Evolutionary conservation across 2,797 vertebrate species (phyloP).

Genomic region (Lepus oiostolus): DNA sequence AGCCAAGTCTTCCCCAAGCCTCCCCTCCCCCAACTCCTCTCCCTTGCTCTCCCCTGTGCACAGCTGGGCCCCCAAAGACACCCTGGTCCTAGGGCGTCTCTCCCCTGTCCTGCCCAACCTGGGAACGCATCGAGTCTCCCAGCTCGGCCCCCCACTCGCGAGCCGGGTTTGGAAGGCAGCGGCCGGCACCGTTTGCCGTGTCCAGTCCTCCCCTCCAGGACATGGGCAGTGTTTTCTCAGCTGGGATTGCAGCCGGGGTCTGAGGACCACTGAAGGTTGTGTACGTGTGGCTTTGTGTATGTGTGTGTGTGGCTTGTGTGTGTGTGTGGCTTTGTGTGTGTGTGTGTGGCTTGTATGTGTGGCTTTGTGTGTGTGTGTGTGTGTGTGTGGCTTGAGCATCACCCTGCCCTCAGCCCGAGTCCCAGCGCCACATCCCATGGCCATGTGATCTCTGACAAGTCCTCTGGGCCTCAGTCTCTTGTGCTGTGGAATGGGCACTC

Average conservation of each 20-base stretch:
- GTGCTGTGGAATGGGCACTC: neutral
- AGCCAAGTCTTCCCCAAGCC: neutral
- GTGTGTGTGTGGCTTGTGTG: no score
- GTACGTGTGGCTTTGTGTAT: neutral
- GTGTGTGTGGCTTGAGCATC: neutral
- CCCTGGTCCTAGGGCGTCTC: neutral
- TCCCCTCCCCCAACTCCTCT: neutral
- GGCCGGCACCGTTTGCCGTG: neutral
- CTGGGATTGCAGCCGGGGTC: neutral
- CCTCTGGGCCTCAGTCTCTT: neutral
- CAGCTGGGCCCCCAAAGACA: no score
- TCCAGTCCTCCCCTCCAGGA: neutral
- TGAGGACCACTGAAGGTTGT: neutral
- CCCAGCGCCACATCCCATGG: neutral
- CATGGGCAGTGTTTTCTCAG: neutral
- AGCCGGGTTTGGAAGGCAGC: neutral
- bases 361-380: no score
- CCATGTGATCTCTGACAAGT: neutral
- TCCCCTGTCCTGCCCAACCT: neutral
- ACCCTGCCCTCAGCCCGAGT: neutral
- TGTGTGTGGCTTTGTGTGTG: no score
- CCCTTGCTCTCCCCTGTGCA: no score
- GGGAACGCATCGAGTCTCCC: neutral
- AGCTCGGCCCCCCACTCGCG: neutral
- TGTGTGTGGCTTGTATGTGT: neutral